Conservation (phyloP, 2,797 vertebrate genomes). For the Gymnoscopelus microlampas region DNA sequence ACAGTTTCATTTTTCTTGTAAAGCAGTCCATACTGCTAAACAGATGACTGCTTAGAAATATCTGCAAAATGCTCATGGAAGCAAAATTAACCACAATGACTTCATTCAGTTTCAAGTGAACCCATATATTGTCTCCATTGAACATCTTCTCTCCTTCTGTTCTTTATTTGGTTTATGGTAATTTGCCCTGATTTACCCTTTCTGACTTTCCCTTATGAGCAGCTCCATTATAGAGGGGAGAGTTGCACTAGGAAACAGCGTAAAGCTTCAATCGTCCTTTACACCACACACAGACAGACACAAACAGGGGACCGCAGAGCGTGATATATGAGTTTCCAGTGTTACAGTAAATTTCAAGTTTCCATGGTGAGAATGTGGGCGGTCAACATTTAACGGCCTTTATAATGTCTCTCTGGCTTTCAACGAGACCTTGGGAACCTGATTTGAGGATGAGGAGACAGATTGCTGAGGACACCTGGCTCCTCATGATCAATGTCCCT, state of each 20-base stretch:
- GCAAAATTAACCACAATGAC: too few relatives aligned
- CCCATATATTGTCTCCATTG: not conserved
- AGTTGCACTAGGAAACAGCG: too few relatives aligned
- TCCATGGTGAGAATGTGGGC: constrained; percentile 34
- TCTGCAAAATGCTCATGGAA: too few relatives aligned
- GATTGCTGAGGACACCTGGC: constrained; percentile 26
- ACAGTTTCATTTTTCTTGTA: too few relatives aligned
- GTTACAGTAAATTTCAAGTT: constrained; percentile 42
- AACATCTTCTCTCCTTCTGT: not conserved
- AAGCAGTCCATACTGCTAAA: too few relatives aligned
- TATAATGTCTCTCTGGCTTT: constrained; percentile 9
- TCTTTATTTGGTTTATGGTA: constrained; percentile 7
- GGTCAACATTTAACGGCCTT: constrained; percentile 19
- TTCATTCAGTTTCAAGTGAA: too few relatives aligned
- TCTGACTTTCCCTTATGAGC: not conserved
- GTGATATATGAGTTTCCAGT: constrained; percentile 40
- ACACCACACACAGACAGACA: constrained; percentile 16
- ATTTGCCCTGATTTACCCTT: not conserved
- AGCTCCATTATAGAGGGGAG: constrained; percentile 1
- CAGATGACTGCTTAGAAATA: too few relatives aligned
- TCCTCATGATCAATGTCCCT: constrained; percentile 38
- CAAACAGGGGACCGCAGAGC: constrained; percentile 13
- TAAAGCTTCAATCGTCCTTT: too few relatives aligned
- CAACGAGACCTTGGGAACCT: constrained; percentile 10
- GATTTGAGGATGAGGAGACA: constrained; percentile 2